phyloP scores from a whole-genome alignment of 2,888 invertebrate genomes.

The Anagyrus pseudococci region DNA sequence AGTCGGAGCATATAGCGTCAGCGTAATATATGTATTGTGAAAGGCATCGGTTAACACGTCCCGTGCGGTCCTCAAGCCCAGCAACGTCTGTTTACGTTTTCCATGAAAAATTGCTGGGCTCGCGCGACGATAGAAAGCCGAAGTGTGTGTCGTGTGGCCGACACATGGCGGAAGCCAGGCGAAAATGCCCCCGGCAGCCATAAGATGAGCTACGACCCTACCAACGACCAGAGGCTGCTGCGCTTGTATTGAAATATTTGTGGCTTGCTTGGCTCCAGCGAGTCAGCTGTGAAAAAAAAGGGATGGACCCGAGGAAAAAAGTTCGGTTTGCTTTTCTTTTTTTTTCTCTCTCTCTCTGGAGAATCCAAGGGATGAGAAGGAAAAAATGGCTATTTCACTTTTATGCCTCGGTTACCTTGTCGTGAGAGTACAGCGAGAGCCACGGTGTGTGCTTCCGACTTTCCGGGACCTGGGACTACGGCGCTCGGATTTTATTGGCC shows the following conservation, averaged over 20 bases:
- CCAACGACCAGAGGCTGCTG: not conserved
- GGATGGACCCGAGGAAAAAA: constrained; percentile 19
- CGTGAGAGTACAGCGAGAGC: not conserved
- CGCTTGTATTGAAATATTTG: constrained; percentile 29
- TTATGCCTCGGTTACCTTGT: constrained; percentile 16
- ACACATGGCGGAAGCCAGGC: constrained; percentile 49
- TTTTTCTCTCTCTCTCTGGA: not conserved
- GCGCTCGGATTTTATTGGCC: constrained; percentile 24
- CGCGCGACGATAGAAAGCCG: constrained; percentile 4
- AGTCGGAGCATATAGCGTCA: too few relatives aligned
- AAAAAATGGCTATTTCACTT: constrained; percentile 19
- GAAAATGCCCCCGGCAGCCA: constrained; percentile 18
- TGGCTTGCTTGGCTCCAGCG: constrained; percentile 18
- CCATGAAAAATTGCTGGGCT: constrained; percentile 43
- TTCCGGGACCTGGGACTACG: not conserved
- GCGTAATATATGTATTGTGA: not conserved
- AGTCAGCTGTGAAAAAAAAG: constrained; percentile 3
- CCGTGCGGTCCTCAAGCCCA: constrained; percentile 29
- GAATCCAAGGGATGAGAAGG: too few relatives aligned
- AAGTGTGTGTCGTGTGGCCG: constrained; percentile 41
- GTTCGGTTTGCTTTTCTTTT: constrained; percentile 12
- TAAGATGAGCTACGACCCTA: not conserved
- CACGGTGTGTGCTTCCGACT: too few relatives aligned
- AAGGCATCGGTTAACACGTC: constrained; percentile 15
- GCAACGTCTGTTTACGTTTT: constrained; percentile 42